Base-by-base conservation (phyloP, 2,888 invertebrate species). In the Ferrisia virgata region DNA sequence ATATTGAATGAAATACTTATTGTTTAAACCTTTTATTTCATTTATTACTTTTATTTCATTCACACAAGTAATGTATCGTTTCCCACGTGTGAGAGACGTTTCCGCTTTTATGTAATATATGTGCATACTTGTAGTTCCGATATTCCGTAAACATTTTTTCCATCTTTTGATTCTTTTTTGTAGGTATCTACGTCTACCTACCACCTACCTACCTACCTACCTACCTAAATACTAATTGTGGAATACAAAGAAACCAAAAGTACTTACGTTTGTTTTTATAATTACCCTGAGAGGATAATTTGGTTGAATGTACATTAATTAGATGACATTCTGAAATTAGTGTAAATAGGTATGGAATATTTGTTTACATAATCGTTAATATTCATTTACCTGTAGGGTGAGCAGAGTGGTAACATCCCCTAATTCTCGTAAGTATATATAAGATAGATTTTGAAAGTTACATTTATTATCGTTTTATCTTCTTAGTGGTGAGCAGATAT, bases 351-450 rank as follows among this genome's bases (percentile, higher is more conserved):
- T 33, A 31, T 22, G 18, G 2, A 31, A 69, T 33, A n/a, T 64
- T 25, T 64, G 22, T 72, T 72, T 72, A 72, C 36, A 72, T 33
- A 31, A 72, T 72, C 72, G 72, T 72, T 72, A 72, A 72, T 72
- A 33, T 72, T 8, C 72, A 33, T 33, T 72, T 72, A 72, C 72
- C 72, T 72, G 33, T 6, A 33, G 72, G 18, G n/a, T 79, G 39
- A 33, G n/a, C 18, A 9, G 33, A 31, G 47, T 79, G 39, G 22
- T 11, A 13, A 31, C 47, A 28, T 28, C 79, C 79, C 79, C 47
- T 25, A 18, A 47, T 79, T 79, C 1, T n/a, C 31, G 31, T 28
- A 28, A 15, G 47, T 72, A 36, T 72, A 72, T 72, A 72, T 33
- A 33, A 33, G 72, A 72, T 9, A 18, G n/a, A 72, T 72, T 72